These are phyloP conservation scores for Heliconius charithonia DNA, from an alignment of 2,888 invertebrate genomes.

Conservation along the genomic window DNA sequence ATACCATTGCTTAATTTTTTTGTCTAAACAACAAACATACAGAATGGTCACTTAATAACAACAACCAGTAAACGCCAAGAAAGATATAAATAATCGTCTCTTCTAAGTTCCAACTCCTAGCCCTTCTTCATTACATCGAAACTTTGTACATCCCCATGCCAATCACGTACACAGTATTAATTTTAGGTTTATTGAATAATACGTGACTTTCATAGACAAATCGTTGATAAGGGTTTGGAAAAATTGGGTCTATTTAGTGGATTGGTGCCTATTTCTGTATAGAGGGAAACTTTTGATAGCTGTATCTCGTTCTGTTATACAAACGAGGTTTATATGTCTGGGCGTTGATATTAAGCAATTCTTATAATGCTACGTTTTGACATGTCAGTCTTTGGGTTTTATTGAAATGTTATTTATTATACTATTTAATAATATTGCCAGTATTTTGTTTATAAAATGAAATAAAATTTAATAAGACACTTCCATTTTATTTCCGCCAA, in stretches of 20 bases:
- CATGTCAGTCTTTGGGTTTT: not conserved
- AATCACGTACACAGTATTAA: slow-evolving; percentile 74
- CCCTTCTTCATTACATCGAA: slow-evolving; percentile 64
- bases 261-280: slow-evolving; percentile 58
- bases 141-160: slow-evolving; percentile 63
- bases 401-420: not conserved
- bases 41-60: not conserved
- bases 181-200: slow-evolving; percentile 80
- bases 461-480: too few species aligned
- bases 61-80: not conserved
- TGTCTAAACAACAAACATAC: too few species aligned
- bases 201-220: slow-evolving; percentile 74
- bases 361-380: not conserved
- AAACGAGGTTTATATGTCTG: not conserved
- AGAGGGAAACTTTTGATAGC: slow-evolving; percentile 1
- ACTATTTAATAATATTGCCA: too few species aligned
- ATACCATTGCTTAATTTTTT: too few species aligned
- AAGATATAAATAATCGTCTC: slow-evolving; percentile 10
- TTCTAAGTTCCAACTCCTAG: slow-evolving; percentile 18
- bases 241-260: slow-evolving; percentile 65
- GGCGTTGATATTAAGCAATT: slow-evolving; percentile 13
- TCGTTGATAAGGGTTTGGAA: slow-evolving; percentile 43
- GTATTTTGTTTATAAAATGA: too few species aligned
- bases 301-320: slow-evolving; percentile 1
- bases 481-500: too few species aligned